phyloP scores from a whole-genome alignment of 2,113 vertebrate species.

The Semnopithecus entellus region DNA sequence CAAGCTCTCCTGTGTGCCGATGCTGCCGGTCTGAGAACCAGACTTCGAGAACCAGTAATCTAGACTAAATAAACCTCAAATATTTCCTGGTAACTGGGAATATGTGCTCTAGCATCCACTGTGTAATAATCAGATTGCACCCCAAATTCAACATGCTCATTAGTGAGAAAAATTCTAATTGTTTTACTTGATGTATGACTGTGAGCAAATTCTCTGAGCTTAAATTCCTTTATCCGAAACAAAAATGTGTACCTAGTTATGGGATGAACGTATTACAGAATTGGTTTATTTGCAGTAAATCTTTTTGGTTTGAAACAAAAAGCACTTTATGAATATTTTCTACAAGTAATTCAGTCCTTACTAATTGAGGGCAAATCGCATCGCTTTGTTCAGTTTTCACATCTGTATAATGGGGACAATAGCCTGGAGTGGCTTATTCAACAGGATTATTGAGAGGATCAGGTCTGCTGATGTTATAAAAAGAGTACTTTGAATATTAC shows the following conservation, averaged over 20 bases:
- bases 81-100: background rate
- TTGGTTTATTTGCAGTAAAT: background rate
- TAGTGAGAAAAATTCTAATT: background rate
- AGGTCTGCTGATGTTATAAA: background rate
- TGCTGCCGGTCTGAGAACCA: background rate
- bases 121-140: background rate
- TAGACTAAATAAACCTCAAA: background rate
- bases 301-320: background rate
- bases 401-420: background rate
- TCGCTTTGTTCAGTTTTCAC: background rate
- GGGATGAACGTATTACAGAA: background rate
- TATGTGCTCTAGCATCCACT: background rate
- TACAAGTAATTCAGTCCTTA: background rate
- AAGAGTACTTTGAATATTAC: background rate
- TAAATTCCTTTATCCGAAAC: background rate
- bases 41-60: background rate
- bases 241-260: background rate
- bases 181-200: background rate
- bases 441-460: background rate
- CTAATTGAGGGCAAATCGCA: background rate
- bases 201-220: background rate
- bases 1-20: background rate
- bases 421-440: background rate
- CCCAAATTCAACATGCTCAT: background rate
- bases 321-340: background rate